Percentiles rank a stretch among this genome's conserved stretches.
These are phyloP conservation scores for Naja naja DNA, from an alignment of 2,113 vertebrate genomes.

Conservation along the genomic window DNA sequence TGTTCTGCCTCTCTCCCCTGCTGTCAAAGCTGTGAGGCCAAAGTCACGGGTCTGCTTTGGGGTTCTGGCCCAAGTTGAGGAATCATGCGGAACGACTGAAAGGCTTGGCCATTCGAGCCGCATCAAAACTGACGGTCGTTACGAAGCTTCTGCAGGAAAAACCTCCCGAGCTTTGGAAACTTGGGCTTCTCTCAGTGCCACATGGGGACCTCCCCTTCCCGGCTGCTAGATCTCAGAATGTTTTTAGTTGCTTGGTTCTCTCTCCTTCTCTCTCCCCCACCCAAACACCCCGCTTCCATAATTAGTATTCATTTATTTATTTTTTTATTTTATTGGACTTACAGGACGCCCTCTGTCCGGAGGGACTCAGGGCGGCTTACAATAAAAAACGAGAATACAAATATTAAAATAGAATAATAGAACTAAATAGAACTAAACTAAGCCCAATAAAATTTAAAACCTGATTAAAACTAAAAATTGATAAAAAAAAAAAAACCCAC, in stretches of 20 bases:
- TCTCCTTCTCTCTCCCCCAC: too few species aligned
- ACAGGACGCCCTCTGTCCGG: too few species aligned
- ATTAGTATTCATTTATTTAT: too few species aligned
- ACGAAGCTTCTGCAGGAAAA: not conserved
- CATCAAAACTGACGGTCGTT: not conserved
- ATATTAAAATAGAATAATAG: too few species aligned
- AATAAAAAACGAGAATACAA: too few species aligned
- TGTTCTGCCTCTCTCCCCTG: not conserved
- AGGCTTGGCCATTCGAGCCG: not conserved
- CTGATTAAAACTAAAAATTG: too few species aligned
- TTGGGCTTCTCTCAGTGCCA: slow-evolving; percentile 22
- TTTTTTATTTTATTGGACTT: too few species aligned
- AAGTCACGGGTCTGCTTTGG: not conserved
- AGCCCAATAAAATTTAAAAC: too few species aligned
- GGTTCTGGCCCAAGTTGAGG: not conserved
- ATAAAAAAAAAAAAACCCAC: too few species aligned
- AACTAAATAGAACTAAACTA: too few species aligned
- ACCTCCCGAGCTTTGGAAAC: slow-evolving; percentile 34
- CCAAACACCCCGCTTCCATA: not conserved
- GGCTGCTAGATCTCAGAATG: slow-evolving; percentile 44
- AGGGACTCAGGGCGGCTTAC: too few species aligned
- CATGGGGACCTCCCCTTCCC: slow-evolving; percentile 13
- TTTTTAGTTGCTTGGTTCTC: slow-evolving; percentile 46
- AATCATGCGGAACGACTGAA: not conserved
- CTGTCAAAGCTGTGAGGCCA: not conserved